A percentile compares a stretch with the other conserved stretches of the same genome.
These are phyloP conservation scores for Centropyge bicolor DNA, from an alignment of 2,797 vertebrate genomes.

Conservation along the genomic window DNA sequence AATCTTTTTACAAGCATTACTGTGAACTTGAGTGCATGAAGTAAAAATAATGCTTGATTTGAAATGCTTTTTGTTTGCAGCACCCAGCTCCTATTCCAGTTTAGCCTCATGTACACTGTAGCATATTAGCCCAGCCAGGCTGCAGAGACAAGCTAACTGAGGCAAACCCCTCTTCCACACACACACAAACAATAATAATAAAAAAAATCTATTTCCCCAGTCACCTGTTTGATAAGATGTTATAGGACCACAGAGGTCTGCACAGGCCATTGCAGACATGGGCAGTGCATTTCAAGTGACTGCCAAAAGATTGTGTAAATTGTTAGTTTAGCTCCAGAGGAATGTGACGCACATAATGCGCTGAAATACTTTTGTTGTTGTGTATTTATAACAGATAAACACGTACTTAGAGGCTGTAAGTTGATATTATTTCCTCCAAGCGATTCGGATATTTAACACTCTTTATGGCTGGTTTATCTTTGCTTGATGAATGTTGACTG, in stretches of 20 bases:
- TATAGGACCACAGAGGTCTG: constrained; percentile 61
- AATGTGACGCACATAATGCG: constrained; percentile 76
- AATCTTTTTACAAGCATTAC: background rate
- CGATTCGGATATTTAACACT: constrained; percentile 77
- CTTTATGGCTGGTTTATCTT: constrained; percentile 73
- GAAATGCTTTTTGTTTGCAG: constrained; percentile 5
- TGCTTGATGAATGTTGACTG: constrained; percentile 66
- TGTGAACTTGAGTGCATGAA: background rate
- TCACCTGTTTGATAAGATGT: constrained; percentile 74
- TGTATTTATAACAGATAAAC: constrained; percentile 82
- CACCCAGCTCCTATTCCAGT: constrained; percentile 15
- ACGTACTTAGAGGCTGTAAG: constrained; percentile 79
- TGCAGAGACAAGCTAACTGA: constrained; percentile 51
- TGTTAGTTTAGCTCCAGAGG: constrained; percentile 72
- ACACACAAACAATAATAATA: constrained; percentile 25
- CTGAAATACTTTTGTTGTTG: constrained; percentile 77
- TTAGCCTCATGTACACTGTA: constrained; percentile 32
- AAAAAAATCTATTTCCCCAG: constrained; percentile 50
- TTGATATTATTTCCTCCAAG: constrained; percentile 74
- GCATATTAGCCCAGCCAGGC: constrained; percentile 33
- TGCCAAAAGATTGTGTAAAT: constrained; percentile 78
- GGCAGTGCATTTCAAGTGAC: constrained; percentile 56
- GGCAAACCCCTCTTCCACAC: constrained; percentile 12
- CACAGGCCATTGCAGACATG: constrained; percentile 54
- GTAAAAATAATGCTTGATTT: background rate